phyloP scores from a whole-genome alignment of 2,797 vertebrate species.

The Syngnathus rostellatus region DNA sequence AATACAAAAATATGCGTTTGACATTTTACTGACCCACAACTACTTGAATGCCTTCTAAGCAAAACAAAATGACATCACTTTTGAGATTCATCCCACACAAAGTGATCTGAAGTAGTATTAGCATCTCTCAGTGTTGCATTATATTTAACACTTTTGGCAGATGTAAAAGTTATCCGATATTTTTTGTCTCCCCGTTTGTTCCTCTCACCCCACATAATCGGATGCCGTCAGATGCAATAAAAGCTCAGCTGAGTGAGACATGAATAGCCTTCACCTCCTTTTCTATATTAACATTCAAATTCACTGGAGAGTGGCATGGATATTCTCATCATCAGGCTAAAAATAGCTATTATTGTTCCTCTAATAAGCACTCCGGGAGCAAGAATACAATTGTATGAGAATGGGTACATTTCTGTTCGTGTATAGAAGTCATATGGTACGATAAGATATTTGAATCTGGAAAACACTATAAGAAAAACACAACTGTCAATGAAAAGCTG shows the following conservation, averaged over 20 bases:
- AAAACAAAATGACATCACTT: conserved; percentile 16
- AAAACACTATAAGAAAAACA: neutral
- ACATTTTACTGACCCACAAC: conserved; percentile 18
- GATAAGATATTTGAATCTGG: neutral
- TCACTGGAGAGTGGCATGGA: conserved; percentile 36
- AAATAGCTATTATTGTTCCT: conserved; percentile 42
- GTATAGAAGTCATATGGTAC: neutral
- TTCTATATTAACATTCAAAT: conserved; percentile 42
- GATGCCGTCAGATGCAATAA: conserved; percentile 19
- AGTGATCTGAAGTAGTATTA: neutral
- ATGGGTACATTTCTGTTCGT: conserved; percentile 1
- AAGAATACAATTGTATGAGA: conserved; percentile 6
- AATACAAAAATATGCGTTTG: conserved; percentile 18
- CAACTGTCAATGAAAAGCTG: neutral
- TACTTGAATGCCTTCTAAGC: conserved; percentile 9
- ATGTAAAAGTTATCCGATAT: conserved; percentile 22
- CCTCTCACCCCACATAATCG: conserved; percentile 9
- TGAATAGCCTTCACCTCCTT: conserved; percentile 37
- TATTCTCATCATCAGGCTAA: conserved; percentile 35
- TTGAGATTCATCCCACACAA: neutral
- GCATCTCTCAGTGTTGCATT: conserved; percentile 20
- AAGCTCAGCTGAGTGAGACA: conserved; percentile 21
- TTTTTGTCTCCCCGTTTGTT: conserved; percentile 22
- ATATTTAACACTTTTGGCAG: conserved; percentile 35
- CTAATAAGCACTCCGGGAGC: conserved; percentile 31